These are phyloP conservation scores for Ia io DNA, from an alignment of 2,113 vertebrate species.

Conservation along the genomic window DNA sequence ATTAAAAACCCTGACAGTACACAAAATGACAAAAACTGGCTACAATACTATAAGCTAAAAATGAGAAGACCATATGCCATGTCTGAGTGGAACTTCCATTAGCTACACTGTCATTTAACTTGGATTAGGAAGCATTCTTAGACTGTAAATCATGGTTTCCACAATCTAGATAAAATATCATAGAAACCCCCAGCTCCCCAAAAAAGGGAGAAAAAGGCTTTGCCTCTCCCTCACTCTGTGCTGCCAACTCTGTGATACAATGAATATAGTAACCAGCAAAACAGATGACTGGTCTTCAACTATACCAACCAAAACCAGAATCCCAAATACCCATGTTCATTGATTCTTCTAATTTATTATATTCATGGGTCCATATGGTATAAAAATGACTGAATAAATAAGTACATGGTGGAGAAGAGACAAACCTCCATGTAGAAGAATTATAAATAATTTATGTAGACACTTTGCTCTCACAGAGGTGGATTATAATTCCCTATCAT, in stretches of 20 bases:
- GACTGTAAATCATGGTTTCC: slow-evolving; percentile 40
- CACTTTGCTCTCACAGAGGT: neutral
- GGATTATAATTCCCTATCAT: neutral
- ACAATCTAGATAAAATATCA: slow-evolving; percentile 12
- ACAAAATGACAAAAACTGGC: neutral
- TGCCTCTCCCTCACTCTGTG: neutral
- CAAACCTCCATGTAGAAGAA: neutral
- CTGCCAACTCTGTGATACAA: neutral
- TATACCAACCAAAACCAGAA: neutral
- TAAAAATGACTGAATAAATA: neutral
- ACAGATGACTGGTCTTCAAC: neutral
- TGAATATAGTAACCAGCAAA: neutral
- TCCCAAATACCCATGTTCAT: neutral
- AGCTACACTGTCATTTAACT: neutral
- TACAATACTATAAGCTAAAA: neutral
- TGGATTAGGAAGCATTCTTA: slow-evolving; percentile 38
- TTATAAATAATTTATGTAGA: neutral
- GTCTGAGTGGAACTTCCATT: neutral
- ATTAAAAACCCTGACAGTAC: neutral
- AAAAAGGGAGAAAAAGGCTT: neutral
- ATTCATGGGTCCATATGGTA: neutral
- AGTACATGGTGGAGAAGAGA: neutral
- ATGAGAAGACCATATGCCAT: neutral
- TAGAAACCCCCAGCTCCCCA: neutral
- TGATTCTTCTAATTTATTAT: neutral